Evolutionary conservation across 2,113 vertebrate genomes (phyloP).

Genomic region (Neofelis nebulosa): DNA sequence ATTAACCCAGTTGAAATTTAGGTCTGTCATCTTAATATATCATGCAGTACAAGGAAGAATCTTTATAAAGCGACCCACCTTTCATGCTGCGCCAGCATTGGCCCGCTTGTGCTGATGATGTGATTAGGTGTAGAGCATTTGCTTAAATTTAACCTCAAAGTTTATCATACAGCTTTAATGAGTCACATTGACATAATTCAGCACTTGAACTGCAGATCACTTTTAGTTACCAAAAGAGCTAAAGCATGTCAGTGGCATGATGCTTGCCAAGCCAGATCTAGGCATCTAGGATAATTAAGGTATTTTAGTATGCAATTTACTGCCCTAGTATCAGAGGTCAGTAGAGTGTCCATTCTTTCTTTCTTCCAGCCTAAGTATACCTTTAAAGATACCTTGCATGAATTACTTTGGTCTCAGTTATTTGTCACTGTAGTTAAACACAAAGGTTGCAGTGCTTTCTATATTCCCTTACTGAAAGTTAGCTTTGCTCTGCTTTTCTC

Average conservation of each 20-base stretch:
- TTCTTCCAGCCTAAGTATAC: constrained; percentile 78
- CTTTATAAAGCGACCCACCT: constrained; percentile 68
- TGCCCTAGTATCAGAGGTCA: constrained; percentile 78
- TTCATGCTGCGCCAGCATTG: constrained; percentile 65
- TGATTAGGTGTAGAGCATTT: constrained; percentile 83
- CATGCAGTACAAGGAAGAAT: constrained; percentile 70
- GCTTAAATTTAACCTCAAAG: constrained; percentile 81
- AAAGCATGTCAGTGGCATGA: constrained; percentile 88
- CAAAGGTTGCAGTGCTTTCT: constrained; percentile 80
- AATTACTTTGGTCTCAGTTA: constrained; percentile 80
- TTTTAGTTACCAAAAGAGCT: constrained; percentile 83
- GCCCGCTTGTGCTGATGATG: constrained; percentile 83
- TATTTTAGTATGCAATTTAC: constrained; percentile 78
- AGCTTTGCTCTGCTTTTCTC: constrained; percentile 75
- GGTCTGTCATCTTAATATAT: constrained; percentile 78
- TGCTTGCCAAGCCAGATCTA: constrained; percentile 83
- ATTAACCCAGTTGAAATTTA: constrained; percentile 82
- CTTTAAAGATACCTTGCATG: constrained; percentile 86
- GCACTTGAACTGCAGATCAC: constrained; percentile 80
- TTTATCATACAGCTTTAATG: constrained; percentile 79
- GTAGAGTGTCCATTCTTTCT: constrained; percentile 81
- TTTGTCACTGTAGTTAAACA: constrained; percentile 77
- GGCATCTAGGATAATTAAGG: constrained; percentile 81
- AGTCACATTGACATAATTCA: constrained; percentile 76
- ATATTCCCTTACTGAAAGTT: constrained; percentile 79